Percentiles rank a stretch among this genome's conserved stretches.
These are phyloP conservation scores for Aproaerema taeniolella DNA, from an alignment of 2,888 invertebrate species.

Conservation along the genomic window DNA sequence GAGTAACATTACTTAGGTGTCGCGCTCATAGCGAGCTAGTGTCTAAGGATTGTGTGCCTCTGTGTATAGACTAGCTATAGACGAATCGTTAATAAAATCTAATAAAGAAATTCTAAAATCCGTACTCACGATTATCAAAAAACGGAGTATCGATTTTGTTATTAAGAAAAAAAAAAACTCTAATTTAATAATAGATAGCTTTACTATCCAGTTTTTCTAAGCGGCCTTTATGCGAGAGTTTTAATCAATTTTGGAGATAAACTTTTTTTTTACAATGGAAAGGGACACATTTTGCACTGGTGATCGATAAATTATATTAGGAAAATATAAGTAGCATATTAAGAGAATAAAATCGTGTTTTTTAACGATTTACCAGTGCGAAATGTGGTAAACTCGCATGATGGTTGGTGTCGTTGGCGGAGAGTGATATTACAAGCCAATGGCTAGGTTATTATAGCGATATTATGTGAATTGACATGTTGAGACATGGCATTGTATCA, in stretches of 20 bases:
- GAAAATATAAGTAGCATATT: too few relatives aligned
- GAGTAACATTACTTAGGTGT: conserved; percentile 42
- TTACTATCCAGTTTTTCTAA: conserved; percentile 59
- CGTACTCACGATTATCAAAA: conserved; percentile 22
- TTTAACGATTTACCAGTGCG: conserved; percentile 4
- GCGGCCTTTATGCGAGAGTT: conserved; percentile 52
- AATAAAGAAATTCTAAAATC: conserved; percentile 14
- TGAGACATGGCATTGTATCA: conserved; percentile 66
- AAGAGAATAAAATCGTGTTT: too few relatives aligned
- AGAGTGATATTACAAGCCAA: conserved; percentile 65
- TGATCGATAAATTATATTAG: conserved; percentile 1
- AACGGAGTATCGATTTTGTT: conserved; percentile 29
- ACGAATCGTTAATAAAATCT: conserved; percentile 32
- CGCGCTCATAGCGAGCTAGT: conserved; percentile 42
- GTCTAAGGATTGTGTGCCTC: conserved; percentile 73
- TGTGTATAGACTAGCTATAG: conserved; percentile 62
- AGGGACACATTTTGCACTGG: conserved; percentile 2
- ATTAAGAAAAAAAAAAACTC: conserved; percentile 13
- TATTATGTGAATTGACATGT: conserved; percentile 51
- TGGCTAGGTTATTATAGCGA: conserved; percentile 53
- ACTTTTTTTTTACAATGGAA: conserved; percentile 19
- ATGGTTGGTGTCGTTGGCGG: conserved; percentile 45
- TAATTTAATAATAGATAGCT: conserved; percentile 28
- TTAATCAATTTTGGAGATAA: conserved; percentile 29
- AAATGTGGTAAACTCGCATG: conserved; percentile 34